These are phyloP conservation scores for Crax fasciolata DNA, from an alignment of 2,797 vertebrate genomes.

Conservation along the genomic window DNA sequence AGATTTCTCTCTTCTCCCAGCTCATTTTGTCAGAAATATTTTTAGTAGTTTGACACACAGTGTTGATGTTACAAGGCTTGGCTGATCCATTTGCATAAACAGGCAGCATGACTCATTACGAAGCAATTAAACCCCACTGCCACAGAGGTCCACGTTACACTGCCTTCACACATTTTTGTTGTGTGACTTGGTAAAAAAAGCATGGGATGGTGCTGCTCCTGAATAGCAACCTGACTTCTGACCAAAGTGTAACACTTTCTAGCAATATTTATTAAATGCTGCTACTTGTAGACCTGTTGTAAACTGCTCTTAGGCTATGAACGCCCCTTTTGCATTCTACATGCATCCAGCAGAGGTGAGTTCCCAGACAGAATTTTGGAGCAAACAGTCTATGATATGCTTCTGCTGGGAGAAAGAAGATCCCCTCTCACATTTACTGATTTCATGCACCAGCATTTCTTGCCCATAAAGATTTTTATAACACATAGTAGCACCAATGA, in stretches of 20 bases:
- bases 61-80: not conserved
- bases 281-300: not conserved
- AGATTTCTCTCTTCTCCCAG: not conserved
- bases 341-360: not conserved
- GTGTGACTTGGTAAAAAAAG: not conserved
- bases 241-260: not conserved
- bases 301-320: not conserved
- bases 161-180: not conserved
- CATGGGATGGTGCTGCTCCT: not conserved
- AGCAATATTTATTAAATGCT: not conserved
- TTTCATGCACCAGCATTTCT: not conserved
- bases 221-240: not conserved
- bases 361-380: not conserved
- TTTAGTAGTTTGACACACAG: not conserved
- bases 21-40: slow-evolving; percentile 26
- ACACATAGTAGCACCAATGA: not conserved
- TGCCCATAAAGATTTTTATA: not conserved
- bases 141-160: not conserved
- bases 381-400: not conserved
- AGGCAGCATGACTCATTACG: not conserved
- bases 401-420: not conserved
- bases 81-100: not conserved
- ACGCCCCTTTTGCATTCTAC: not conserved
- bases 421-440: not conserved
- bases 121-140: not conserved